These are phyloP conservation scores for Garrulus glandarius DNA, from an alignment of 2,797 vertebrate species.

Conservation along the genomic window DNA sequence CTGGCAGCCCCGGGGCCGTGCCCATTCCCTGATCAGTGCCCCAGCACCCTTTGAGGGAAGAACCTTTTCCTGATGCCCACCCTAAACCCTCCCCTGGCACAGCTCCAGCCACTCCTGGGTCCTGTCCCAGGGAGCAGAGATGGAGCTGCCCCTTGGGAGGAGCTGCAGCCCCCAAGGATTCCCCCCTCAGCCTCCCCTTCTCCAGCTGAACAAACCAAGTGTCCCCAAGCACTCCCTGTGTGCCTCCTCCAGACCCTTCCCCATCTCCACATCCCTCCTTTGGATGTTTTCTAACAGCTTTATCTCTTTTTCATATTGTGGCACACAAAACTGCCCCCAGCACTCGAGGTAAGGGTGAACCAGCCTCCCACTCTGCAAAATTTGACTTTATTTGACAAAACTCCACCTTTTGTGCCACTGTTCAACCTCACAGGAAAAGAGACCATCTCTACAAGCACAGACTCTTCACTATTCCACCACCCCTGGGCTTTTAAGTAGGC, in stretches of 20 bases:
- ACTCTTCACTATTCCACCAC: not conserved
- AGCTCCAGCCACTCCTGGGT: not conserved
- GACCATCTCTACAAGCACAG: not conserved
- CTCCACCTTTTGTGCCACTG: not conserved
- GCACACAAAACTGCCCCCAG: not conserved
- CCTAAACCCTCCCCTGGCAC: not conserved
- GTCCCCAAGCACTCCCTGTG: not conserved
- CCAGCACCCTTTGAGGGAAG: not conserved
- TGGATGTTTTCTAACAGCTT: not conserved
- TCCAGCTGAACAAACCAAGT: not conserved
- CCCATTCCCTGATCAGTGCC: not conserved
- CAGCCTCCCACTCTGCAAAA: not conserved
- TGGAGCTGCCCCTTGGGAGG: not conserved
- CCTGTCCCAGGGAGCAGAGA: not conserved
- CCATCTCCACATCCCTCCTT: not conserved
- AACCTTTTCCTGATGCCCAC: not conserved
- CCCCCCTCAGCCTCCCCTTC: not conserved
- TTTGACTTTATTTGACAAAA: not conserved
- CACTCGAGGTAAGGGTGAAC: not conserved
- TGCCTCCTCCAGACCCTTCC: not conserved
- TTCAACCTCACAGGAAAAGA: not conserved
- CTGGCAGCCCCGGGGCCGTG: not conserved
- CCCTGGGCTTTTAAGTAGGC: not conserved
- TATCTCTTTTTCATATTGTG: not conserved
- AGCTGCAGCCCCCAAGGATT: not conserved